These are phyloP conservation scores for Macropodus opercularis DNA, from an alignment of 2,797 vertebrate genomes.

Conservation along the genomic window DNA sequence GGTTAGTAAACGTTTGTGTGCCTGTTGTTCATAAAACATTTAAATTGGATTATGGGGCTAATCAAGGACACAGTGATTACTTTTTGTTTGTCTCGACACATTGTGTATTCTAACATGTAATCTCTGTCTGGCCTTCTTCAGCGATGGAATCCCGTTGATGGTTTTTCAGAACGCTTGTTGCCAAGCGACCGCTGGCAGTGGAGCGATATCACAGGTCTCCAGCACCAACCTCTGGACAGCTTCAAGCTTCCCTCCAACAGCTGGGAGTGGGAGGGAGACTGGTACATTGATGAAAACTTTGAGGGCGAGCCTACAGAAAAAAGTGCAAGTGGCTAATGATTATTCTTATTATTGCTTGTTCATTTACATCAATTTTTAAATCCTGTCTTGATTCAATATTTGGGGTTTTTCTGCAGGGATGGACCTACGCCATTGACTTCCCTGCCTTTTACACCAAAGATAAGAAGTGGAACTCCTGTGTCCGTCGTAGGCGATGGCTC, in stretches of 20 bases:
- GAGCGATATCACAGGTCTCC: slow-evolving; percentile 93
- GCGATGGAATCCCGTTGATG: slow-evolving; percentile 97
- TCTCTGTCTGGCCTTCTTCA: slow-evolving; percentile 57
- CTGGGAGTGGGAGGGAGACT: slow-evolving; percentile 98
- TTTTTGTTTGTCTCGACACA: background rate
- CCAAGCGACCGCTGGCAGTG: slow-evolving; percentile 98
- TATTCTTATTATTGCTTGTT: background rate
- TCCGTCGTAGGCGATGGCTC: slow-evolving; percentile 93
- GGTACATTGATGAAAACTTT: slow-evolving; percentile 95
- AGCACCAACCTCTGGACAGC: slow-evolving; percentile 86
- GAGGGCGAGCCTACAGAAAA: slow-evolving; percentile 95
- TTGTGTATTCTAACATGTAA: background rate
- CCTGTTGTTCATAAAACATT: background rate
- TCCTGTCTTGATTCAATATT: background rate
- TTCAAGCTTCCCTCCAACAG: slow-evolving; percentile 88
- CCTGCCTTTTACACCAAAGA: slow-evolving; percentile 94
- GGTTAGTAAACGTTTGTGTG: background rate
- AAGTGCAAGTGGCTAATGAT: slow-evolving; percentile 82
- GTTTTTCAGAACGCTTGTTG: slow-evolving; percentile 93
- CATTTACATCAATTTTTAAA: background rate
- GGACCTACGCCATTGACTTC: slow-evolving; percentile 96
- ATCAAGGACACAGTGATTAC: background rate
- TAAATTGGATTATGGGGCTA: background rate
- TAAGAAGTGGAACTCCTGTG: slow-evolving; percentile 98
- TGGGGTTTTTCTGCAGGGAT: slow-evolving; percentile 84